Percentiles rank a stretch among this genome's conserved stretches.
These are phyloP conservation scores for Terebella lapidaria DNA, from an alignment of 2,888 invertebrate species.

Conservation along the genomic window DNA sequence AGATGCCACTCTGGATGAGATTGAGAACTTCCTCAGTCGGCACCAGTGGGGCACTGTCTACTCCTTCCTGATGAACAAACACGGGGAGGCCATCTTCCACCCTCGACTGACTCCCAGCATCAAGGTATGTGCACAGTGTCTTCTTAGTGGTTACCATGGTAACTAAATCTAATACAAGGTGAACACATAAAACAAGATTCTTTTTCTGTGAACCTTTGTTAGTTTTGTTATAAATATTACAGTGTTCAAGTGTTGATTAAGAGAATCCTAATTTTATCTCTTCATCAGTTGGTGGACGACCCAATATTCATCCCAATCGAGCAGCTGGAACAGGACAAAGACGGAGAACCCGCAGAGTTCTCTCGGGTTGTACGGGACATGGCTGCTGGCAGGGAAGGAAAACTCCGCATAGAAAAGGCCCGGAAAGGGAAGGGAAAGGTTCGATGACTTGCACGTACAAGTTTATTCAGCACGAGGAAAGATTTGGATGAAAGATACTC, in stretches of 20 bases:
- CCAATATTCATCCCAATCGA: constrained; percentile 53
- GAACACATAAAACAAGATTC: too few relatives aligned
- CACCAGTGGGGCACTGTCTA: constrained; percentile 55
- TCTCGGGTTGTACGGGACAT: constrained; percentile 42
- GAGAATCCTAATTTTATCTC: neutral
- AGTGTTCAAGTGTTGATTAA: neutral
- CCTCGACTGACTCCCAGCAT: constrained; percentile 52
- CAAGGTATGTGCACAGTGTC: constrained; percentile 32
- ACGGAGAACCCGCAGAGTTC: constrained; percentile 49
- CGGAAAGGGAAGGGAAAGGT: constrained; percentile 33
- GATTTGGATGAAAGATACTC: too few relatives aligned
- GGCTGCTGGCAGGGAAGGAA: constrained; percentile 41
- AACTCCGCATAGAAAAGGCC: constrained; percentile 32
- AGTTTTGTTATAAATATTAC: too few relatives aligned
- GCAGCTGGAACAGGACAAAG: constrained; percentile 48
- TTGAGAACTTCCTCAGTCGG: constrained; percentile 51
- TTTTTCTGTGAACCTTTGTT: too few relatives aligned
- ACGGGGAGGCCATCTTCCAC: constrained; percentile 54
- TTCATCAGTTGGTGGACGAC: constrained; percentile 47
- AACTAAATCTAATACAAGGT: too few relatives aligned
- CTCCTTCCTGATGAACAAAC: constrained; percentile 53
- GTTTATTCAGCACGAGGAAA: too few relatives aligned
- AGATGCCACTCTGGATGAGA: constrained; percentile 54
- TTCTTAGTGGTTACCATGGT: neutral
- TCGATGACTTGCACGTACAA: constrained; percentile 3